Base-by-base conservation (phyloP, 2,888 invertebrate species). In the Horisme vitalbata region DNA sequence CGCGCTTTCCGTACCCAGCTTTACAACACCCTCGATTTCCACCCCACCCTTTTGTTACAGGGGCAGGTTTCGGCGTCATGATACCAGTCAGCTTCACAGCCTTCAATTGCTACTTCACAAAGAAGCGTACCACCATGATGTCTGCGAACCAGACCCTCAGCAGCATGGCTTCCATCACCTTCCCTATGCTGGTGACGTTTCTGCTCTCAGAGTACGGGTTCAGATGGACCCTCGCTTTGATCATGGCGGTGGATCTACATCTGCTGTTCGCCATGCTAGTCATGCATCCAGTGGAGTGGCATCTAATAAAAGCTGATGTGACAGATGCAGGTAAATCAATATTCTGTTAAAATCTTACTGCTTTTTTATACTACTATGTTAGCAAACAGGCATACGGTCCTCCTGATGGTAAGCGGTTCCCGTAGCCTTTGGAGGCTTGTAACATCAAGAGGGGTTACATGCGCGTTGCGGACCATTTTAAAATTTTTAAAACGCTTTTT, bases 241-340 rank as follows among this genome's bases (percentile, higher is more conserved):
- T 94, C 8, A 93, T 93, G 51, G 95, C 92, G 0, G 69, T 95
- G 20, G 93, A 94, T 63, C 75, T 93, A 8, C 92, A 95, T 66
- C 83, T 92, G 10, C 77, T 95, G 12, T 89, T 93, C 18, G 95
- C 93, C 0, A 93, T 94, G 92, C 63, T 93, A 30, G 82, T 94
- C 26, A 93, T 95, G 92, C 94, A 94, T 60, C 95, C 95, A 0
- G 93, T 94, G 0, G 92, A 94, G 68, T 93, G 94, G 94, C 94
- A 95, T 65, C 82, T 93, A 83, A 81, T 83, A 3, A 69, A 71
- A 47, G 57, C 62, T 0, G 70, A 49, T 6, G 15, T 12, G 2
- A 23, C 26, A 8, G 31, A 31, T 21, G 21, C 26, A 10, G 41
- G 41, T 41, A 36, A 10, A 24, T 32, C 14, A 14, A 10, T 7